A percentile compares a stretch with the other conserved stretches of the same genome.
phyloP scores from a whole-genome alignment of 2,888 invertebrate genomes.

The Scelioninae gen. 2 region DNA sequence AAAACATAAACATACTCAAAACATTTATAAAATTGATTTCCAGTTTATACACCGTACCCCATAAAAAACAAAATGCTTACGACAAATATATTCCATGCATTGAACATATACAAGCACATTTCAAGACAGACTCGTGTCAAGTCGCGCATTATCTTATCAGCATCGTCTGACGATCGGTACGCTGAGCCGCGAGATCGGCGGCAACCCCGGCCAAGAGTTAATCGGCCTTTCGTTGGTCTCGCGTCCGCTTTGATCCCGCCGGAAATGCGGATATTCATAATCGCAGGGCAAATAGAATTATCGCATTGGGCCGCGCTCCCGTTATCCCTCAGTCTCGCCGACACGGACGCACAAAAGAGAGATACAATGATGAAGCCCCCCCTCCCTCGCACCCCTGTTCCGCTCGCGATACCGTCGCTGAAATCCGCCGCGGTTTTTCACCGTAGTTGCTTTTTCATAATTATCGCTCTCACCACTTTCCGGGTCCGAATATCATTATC shows the following conservation, averaged over 20 bases:
- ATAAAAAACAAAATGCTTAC: too few relatives aligned
- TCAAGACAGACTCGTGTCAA: too few relatives aligned
- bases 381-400: constrained; percentile 17
- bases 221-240: constrained; percentile 69
- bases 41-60: too few relatives aligned
- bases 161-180: too few relatives aligned
- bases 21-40: too few relatives aligned
- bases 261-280: constrained; percentile 74
- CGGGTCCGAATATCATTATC: constrained; percentile 25
- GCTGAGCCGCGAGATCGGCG: constrained; percentile 7
- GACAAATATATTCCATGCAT: too few relatives aligned
- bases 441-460: constrained; percentile 49
- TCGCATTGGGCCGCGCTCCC: constrained; percentile 66
- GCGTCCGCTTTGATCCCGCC: constrained; percentile 61
- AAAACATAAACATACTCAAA: too few relatives aligned
- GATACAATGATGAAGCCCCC: constrained; percentile 33
- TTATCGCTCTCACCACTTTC: constrained; percentile 34
- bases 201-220: constrained; percentile 69
- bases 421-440: constrained; percentile 56
- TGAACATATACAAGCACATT: too few relatives aligned
- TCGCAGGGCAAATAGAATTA: constrained; percentile 74
- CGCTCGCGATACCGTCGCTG: constrained; percentile 40
- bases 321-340: constrained; percentile 56
- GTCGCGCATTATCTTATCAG: too few relatives aligned
- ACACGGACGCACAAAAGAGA: constrained; percentile 48